Percentiles rank a stretch among this genome's conserved stretches.
Evolutionary conservation across 35 echinoderm and acorn worm species (phyloP).

Genomic region (Apostichopus japonicus): DNA sequence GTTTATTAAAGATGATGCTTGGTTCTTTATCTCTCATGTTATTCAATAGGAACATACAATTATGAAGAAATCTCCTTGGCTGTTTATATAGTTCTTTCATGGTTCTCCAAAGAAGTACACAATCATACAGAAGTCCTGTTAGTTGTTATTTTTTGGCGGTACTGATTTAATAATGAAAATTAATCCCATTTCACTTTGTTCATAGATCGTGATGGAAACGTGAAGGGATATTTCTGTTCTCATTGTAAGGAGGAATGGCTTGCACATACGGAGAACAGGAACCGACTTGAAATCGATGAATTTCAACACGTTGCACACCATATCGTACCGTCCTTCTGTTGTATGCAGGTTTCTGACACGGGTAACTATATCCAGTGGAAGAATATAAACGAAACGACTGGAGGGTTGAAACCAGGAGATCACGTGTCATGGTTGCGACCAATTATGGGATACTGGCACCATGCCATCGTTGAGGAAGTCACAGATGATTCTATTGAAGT

Average conservation of each 20-base stretch:
- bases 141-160: too few species aligned
- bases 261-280: background rate
- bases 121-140: too few species aligned
- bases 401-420: conserved; percentile 33
- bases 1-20: too few species aligned
- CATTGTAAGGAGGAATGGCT: conserved; percentile 23
- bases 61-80: too few species aligned
- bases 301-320: background rate
- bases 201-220: background rate
- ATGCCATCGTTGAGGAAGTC: conserved; percentile 49
- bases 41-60: too few species aligned
- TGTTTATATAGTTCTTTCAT: too few species aligned
- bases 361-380: conserved; percentile 2
- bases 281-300: background rate
- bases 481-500: background rate
- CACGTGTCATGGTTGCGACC: conserved; percentile 59
- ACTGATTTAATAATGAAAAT: too few species aligned
- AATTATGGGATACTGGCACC: conserved; percentile 56
- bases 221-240: conserved; percentile 1
- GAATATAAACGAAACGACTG: background rate
- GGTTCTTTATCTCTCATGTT: too few species aligned
- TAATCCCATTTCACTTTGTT: too few species aligned
- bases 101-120: too few species aligned
- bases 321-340: background rate
- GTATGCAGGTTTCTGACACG: conserved; percentile 11